These are phyloP conservation scores for Tigriopus japonicus DNA, from an alignment of 1,140 invertebrate species.

Conservation along the genomic window DNA sequence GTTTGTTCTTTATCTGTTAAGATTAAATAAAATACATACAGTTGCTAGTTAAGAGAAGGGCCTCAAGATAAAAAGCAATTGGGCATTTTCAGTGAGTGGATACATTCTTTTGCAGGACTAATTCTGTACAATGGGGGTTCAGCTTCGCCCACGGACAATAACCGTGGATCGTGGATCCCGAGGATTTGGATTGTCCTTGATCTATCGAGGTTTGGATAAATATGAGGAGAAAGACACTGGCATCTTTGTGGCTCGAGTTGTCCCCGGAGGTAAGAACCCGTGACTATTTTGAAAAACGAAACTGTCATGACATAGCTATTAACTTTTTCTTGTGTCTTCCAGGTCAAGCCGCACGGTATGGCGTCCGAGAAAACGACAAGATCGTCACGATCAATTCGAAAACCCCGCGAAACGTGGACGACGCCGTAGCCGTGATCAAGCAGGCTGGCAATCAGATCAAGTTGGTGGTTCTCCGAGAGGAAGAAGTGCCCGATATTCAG, in stretches of 20 bases:
- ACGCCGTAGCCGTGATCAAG: conserved; percentile 13
- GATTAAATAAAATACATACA: no score
- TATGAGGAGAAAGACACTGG: conserved; percentile 15
- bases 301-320: no score
- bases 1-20: no score
- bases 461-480: conserved; percentile 9
- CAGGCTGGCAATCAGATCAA: conserved; percentile 13
- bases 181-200: conserved; percentile 12
- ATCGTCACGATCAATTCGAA: conserved; percentile 12
- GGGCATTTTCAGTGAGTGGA: no score
- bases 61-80: no score
- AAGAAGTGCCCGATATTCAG: conserved; percentile 10
- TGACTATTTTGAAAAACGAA: no score
- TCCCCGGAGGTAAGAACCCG: neutral
- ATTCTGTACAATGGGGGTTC: neutral
- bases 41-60: no score
- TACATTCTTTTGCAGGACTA: no score
- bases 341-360: conserved; percentile 10
- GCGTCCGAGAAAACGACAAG: conserved; percentile 12
- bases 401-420: conserved; percentile 13
- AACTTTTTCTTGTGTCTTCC: no score
- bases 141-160: conserved; percentile 1
- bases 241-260: conserved; percentile 14
- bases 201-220: conserved; percentile 13
- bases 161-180: conserved; percentile 7